A percentile compares a stretch with the other conserved stretches of the same genome.
These are phyloP conservation scores for Phortica magna DNA, from an alignment of 2,888 invertebrate genomes.

Conservation along the genomic window DNA sequence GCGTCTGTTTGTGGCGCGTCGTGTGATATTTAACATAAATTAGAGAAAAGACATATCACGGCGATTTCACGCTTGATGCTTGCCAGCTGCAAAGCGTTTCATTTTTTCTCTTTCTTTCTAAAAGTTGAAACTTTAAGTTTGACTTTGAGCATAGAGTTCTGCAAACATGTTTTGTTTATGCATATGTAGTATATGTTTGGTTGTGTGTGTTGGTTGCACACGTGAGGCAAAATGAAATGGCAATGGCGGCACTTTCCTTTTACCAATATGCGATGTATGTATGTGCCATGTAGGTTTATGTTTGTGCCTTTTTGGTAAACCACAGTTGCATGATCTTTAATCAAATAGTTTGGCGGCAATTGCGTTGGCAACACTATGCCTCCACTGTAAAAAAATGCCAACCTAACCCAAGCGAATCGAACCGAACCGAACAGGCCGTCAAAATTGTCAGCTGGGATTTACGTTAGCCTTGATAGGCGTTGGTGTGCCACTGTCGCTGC, in stretches of 20 bases:
- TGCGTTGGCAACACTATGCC: not conserved
- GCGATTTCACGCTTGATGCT: slow-evolving; percentile 30
- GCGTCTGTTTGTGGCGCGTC: too few relatives aligned
- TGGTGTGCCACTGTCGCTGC: slow-evolving; percentile 37
- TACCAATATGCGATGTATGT: not conserved
- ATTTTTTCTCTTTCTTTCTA: not conserved
- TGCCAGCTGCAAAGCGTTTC: slow-evolving; percentile 4
- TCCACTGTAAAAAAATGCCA: too few relatives aligned
- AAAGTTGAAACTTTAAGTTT: not conserved
- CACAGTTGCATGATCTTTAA: slow-evolving; percentile 48
- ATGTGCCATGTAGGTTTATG: not conserved
- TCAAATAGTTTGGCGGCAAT: slow-evolving; percentile 60
- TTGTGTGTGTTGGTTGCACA: not conserved
- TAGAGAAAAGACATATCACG: slow-evolving; percentile 35
- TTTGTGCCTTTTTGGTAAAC: not conserved
- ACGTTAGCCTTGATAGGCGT: slow-evolving; percentile 65
- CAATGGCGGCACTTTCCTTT: slow-evolving; percentile 27
- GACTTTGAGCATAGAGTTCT: not conserved
- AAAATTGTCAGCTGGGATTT: slow-evolving; percentile 59
- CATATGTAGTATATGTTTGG: not conserved
- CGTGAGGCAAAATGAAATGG: slow-evolving; percentile 15
- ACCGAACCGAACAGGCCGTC: slow-evolving; percentile 47
- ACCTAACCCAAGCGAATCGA: not conserved
- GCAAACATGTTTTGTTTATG: slow-evolving; percentile 4
- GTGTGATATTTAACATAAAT: slow-evolving; percentile 66